Base-by-base conservation (phyloP, 2,888 invertebrate species). In the Trachelus troglodyta region DNA sequence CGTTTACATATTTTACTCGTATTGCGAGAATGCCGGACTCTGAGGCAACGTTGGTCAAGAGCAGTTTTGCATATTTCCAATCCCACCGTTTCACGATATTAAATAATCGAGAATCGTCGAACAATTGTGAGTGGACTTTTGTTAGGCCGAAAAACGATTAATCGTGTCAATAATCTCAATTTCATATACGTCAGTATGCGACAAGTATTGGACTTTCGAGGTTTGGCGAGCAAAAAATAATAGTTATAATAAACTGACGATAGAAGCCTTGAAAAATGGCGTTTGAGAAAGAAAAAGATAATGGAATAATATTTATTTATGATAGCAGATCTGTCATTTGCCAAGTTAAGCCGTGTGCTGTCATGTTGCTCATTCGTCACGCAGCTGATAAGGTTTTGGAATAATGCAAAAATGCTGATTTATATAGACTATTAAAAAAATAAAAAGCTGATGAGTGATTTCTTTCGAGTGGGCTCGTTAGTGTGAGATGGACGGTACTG, bases 401-500 rank as follows among this genome's bases (percentile, higher is more conserved):
- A 56, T 71, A 31, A 69, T 23, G 69, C 71, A 35, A 77, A 69
- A 69, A 34, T 69, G 69, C 76, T 76, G 34, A 69, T 30, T 31
- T 12, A 71, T 71, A 30, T 30, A n/a, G 1, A 34, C 11, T 34
- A 30, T 34, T 75, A 69, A 75, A 71, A 77, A 77, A 75, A 77
- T 75, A 77, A 35, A 35, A 40, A 75, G 69, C 77, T 77, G 69
- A 71, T 71, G 71, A n/a, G 37, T 75, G 35, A 35, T n/a, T 75
- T 34, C 79, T 78, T 81, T 83, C 78, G 81, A 81, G 82, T 83
- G 82, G 83, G 79, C 79, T 80, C 78, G 75, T 85, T 83, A 89
- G 86, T 85, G 84, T 81, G 87, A 89, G 83, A 86, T 90, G 90
- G 91, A 91, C 90, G 91, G 91, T 87, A 88, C 88, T 88, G 87